These are phyloP conservation scores for Auanema sp. DNA, from an alignment of 2,888 invertebrate species.

Conservation along the genomic window DNA sequence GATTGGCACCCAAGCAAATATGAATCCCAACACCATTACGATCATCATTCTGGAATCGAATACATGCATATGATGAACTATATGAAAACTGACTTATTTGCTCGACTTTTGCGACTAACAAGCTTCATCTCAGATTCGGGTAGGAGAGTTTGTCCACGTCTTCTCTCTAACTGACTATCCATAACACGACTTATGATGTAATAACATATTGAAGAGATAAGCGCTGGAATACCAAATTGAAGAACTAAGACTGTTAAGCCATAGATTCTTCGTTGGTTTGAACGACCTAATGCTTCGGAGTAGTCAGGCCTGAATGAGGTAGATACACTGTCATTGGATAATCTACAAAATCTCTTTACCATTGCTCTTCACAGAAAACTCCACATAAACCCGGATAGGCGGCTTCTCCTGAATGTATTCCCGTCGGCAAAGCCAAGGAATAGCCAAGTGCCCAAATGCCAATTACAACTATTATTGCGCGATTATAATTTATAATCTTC, in stretches of 20 bases:
- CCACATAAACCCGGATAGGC: conserved; percentile 56
- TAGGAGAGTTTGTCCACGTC: conserved; percentile 39
- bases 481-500: conserved; percentile 52
- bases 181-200: conserved; percentile 36
- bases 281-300: conserved; percentile 32
- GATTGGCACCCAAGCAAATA: conserved; percentile 62
- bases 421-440: conserved; percentile 55
- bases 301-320: conserved; percentile 52
- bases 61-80: too few relatives aligned
- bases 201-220: conserved; percentile 56
- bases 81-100: conserved; percentile 34
- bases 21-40: conserved; percentile 58
- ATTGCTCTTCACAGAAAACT: conserved; percentile 60
- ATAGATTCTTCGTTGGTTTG: conserved; percentile 36
- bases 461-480: conserved; percentile 49
- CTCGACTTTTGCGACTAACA: conserved; percentile 37
- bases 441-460: conserved; percentile 59
- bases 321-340: not conserved
- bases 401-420: conserved; percentile 49
- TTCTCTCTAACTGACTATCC: conserved; percentile 32
- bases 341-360: conserved; percentile 34
- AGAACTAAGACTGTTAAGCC: conserved; percentile 52
- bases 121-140: conserved; percentile 41
- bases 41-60: conserved; percentile 57
- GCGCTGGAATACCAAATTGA: conserved; percentile 61